Evolutionary conservation across 2,888 invertebrate species (phyloP), one percentile per base, ranked within the genome.

Genomic region (Anoplius nigerrimus): DNA sequence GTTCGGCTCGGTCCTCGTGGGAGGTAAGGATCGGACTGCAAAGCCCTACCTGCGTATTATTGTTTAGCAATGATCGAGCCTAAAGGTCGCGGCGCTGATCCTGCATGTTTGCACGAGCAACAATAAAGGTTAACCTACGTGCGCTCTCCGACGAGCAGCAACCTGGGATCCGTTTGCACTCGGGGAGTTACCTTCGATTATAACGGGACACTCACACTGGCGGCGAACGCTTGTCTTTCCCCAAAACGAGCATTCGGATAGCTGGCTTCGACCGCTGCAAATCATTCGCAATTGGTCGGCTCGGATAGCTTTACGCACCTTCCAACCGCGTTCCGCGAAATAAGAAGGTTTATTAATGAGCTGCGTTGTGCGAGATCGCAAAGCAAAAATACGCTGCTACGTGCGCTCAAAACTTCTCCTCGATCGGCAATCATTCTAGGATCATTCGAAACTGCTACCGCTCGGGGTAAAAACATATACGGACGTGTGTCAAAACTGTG

Each of bases 121-220:
- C 66, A 76, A 76, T 75, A 82, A 82, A 82, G 81, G 78, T 82
- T 78, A 75, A 18, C 56, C 66, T 52, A 48, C 61, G 63, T 45
- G 63, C 42, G 64, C 75, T 75, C 57, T 55, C 55, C 69, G 42
- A 21, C 5, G 65, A 70, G 61, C 62, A 34, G 34, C 34, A 68
- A 56, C 69, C 63, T 60, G 69, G 52, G 72, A 76, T 66, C 59
- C 43, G 51, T 69, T 60, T 54, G 53, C 62, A 48, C 64, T 62
- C 67, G 46, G 58, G 24, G 43, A 60, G 48, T 70, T 68, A 51
- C 55, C 70, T 66, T 65, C 64, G 63, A 70, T 65, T 61, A 27
- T 65, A 61, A 67, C 60, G 67, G 54, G 20, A 62, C 62, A 48
- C 67, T 71, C 72, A 68, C 56, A 71, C 53, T 18, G 46, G 34